Evolutionary conservation across 2,888 invertebrate genomes (phyloP), one percentile per base, ranked within the genome.

Genomic region (Selenia dentaria): DNA sequence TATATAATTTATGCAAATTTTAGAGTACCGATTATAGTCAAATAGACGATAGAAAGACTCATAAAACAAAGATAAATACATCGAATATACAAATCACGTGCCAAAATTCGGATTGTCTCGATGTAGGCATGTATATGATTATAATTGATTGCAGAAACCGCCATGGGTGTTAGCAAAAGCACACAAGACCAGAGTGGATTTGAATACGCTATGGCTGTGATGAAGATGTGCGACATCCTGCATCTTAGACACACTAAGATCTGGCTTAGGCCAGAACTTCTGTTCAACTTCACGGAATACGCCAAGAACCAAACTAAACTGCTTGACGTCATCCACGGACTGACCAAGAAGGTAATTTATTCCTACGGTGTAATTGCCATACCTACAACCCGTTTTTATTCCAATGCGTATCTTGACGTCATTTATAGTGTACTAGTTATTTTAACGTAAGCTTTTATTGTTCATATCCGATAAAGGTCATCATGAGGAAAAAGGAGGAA

Each of bases 161-260:
- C 96, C 0, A 96, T 96, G 96, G 96, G 96, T 36, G 96, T 96
- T 0, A 96, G 95, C 62, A 96, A 96, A 75, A 93, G 92, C 54
- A 96, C 96, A 0, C 96, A 96, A 80, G 95, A 94, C 59, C 93
- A 94, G 71, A 95, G 95, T 54, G 96, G 96, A 25, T 95, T 94
- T 65, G 96, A 96, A 79, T 96, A 96, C 64, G 96, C 96, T 0
- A 94, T 95, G 93, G 96, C 96, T 52, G 96, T 96, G 2, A 96
- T 96, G 96, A 96, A 96, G 72, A 95, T 96, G 96, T 96, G 96
- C 66, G 96, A 96, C 64, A 96, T 96, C 61, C 92, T 96, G 0
- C 96, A 96, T 68, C 83, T 96, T 51, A 94, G 96, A 61, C 96
- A 96, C 64, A 95, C 96, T 18, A 95, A 95, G 79, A 81, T 96